Conservation (phyloP, 2,113 vertebrate species). For the Mastomys coucha region DNA sequence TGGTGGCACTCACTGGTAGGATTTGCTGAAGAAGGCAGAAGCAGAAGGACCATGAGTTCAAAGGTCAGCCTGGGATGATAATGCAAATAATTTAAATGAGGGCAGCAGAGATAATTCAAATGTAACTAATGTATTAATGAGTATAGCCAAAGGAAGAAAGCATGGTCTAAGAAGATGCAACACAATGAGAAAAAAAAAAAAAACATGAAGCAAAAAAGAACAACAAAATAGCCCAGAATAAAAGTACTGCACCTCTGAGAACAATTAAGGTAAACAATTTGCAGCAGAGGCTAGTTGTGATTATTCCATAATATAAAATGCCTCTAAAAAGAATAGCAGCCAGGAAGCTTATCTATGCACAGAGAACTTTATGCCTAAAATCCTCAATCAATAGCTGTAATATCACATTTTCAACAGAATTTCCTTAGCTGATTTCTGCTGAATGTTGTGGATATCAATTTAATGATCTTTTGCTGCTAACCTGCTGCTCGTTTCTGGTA, state of each 20-base stretch:
- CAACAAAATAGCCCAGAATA: not conserved
- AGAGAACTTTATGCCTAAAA: not conserved
- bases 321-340: not conserved
- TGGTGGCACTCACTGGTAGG: too few relatives aligned
- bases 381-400: not conserved
- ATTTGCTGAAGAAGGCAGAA: too few relatives aligned
- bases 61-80: constrained; percentile 34
- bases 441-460: not conserved
- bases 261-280: not conserved
- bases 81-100: constrained; percentile 87
- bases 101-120: constrained; percentile 92
- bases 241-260: not conserved
- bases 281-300: not conserved
- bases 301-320: not conserved
- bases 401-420: not conserved
- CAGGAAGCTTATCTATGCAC: not conserved
- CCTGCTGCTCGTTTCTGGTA: not conserved
- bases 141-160: constrained; percentile 97
- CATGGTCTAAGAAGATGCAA: constrained; percentile 94
- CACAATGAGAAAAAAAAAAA: constrained; percentile 96
- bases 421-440: not conserved
- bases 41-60: too few relatives aligned
- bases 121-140: constrained; percentile 92
- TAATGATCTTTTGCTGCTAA: not conserved
- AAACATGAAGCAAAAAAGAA: not conserved